Evolutionary conservation across 2,888 invertebrate genomes (phyloP), one percentile per base, ranked within the genome.

Genomic region (Hyalella azteca): DNA sequence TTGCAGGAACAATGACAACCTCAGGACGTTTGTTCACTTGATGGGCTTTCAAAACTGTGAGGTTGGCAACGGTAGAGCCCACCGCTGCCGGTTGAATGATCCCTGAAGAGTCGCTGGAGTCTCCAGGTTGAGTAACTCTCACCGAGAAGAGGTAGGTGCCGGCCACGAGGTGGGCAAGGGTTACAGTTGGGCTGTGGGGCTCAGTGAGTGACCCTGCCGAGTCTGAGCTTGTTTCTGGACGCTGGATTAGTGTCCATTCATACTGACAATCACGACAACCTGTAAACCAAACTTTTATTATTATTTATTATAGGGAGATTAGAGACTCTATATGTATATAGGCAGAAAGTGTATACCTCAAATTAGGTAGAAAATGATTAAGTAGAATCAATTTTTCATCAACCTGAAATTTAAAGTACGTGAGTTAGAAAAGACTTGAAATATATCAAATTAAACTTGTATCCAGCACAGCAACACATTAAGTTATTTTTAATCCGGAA

Each of bases 131-230:
- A 0, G 92, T 91, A 9, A 93, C 93, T n/a, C 93, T 94, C 0
- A 96, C 97, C 2, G 92, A 92, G 87, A 97, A 96, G 11, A 92
- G 92, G 88, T 97, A 97, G 79, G 94, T 89, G 0, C 97, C 97
- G 22, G 81, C 80, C 3, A 39, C 54, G 48, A 85, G 78, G 50
- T 82, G 77, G 48, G 81, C 66, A 40, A 85, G 78, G 7, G 80
- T 79, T 39, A 83, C 75, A 29, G 82, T 82, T 50, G 79, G 82
- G 29, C 80, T 81, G 13, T 73, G 50, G 26, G 79, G 48, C 39
- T 83, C 83, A 48, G 79, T 85, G 29, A 85, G 77, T 26, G 82
- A 81, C 3, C 82, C 85, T 1, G 41, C 75, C 7, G 75, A 40
- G 7, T 73, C 75, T 22, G 73, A 79, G 48, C 77, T 39, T 1